Conservation (phyloP, 2,797 vertebrate genomes). For the Semotilus atromaculatus region DNA sequence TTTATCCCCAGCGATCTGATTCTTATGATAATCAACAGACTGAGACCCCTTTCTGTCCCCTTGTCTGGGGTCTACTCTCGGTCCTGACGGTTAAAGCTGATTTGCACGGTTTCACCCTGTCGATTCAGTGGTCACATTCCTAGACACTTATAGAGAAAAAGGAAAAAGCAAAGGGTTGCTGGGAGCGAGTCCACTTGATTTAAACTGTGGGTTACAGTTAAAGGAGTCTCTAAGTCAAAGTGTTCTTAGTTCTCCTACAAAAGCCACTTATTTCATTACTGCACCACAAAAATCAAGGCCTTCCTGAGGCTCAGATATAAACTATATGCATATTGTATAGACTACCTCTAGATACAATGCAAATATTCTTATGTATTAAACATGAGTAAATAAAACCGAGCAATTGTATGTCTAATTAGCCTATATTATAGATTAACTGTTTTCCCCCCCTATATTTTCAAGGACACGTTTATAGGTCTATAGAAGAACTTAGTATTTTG, state of each 20-base stretch:
- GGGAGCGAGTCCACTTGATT: constrained; percentile 76
- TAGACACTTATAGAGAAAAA: constrained; percentile 77
- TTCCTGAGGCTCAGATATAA: not conserved
- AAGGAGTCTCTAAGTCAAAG: constrained; percentile 76
- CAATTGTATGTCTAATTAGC: not conserved
- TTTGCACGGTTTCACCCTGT: constrained; percentile 82
- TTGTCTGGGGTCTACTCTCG: constrained; percentile 79
- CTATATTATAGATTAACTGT: not conserved
- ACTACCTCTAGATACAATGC: not conserved
- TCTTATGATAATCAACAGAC: constrained; percentile 84
- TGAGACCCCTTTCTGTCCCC: constrained; percentile 79
- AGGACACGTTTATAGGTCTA: not conserved
- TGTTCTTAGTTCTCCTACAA: constrained; percentile 65
- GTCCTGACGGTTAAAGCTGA: constrained; percentile 82
- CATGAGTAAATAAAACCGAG: not conserved
- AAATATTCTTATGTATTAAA: not conserved
- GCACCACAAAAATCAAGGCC: constrained; percentile 1
- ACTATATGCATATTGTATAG: not conserved
- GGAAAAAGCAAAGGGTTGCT: constrained; percentile 69
- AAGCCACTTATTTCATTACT: constrained; percentile 19
- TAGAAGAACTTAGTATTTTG: not conserved
- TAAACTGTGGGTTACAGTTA: constrained; percentile 68
- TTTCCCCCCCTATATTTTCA: not conserved
- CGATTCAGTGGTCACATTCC: constrained; percentile 78
- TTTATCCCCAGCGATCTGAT: constrained; percentile 83